Percentiles rank a stretch among this genome's conserved stretches.
Evolutionary conservation across 2,113 vertebrate genomes (phyloP).

Genomic region (Gobio gobio): DNA sequence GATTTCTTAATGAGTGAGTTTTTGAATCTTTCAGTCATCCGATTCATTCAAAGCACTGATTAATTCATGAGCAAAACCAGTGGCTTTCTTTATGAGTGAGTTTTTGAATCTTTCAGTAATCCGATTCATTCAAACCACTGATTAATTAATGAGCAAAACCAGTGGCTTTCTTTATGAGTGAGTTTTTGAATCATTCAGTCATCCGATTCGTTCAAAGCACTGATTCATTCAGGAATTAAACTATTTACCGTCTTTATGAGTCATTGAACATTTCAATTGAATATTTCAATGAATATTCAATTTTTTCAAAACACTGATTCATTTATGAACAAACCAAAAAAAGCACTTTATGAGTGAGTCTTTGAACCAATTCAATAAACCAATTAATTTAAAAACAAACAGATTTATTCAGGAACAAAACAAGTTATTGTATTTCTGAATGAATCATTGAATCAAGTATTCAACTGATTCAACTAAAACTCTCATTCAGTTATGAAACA

Average conservation of each 20-base stretch:
- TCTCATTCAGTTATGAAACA: neutral
- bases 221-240: too few species aligned
- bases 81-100: neutral
- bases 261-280: too few species aligned
- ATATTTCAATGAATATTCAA: too few species aligned
- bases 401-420: neutral
- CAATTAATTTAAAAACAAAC: neutral
- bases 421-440: neutral
- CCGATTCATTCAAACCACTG: neutral
- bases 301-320: too few species aligned
- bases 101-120: neutral
- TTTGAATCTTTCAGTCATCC: neutral
- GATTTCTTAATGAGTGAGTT: neutral
- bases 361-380: too few species aligned
- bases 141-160: neutral
- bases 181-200: neutral
- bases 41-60: neutral
- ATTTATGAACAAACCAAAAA: too few species aligned
- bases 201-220: too few species aligned
- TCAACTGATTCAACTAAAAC: neutral
- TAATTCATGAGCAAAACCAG: neutral
- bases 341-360: too few species aligned
- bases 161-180: neutral
- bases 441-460: neutral
- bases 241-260: too few species aligned